Conservation (phyloP, 2,113 vertebrate genomes). For the Cisticola juncidis region DNA sequence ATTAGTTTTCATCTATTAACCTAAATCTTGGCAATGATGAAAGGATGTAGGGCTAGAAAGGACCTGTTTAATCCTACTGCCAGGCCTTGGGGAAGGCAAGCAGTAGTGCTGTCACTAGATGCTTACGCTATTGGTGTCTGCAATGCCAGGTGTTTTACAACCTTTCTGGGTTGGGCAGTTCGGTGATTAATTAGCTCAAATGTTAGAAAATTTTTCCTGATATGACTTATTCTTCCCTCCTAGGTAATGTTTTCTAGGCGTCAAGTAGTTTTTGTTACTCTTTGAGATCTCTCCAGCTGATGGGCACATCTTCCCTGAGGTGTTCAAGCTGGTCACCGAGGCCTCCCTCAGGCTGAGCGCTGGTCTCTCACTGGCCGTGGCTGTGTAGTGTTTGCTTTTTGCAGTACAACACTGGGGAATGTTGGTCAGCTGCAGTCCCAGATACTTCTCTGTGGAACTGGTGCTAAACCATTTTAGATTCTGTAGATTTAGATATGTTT, state of each 20-base stretch:
- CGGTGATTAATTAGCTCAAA: background rate
- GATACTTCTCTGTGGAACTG: background rate
- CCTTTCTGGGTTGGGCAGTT: background rate
- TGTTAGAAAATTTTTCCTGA: background rate
- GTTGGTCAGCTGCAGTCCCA: background rate
- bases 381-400: background rate
- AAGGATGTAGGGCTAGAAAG: background rate
- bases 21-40: background rate
- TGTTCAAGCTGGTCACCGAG: background rate
- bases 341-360: accelerated
- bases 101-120: background rate
- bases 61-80: background rate
- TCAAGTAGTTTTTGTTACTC: background rate
- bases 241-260: background rate
- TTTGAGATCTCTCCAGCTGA: background rate
- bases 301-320: background rate
- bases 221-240: background rate
- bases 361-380: accelerated
- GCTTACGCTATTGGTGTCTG: background rate
- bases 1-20: background rate
- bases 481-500: background rate
- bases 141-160: background rate
- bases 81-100: background rate
- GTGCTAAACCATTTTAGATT: background rate
- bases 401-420: accelerated